A percentile compares a stretch with the other conserved stretches of the same genome.
Conservation (phyloP, 2,797 vertebrate species). For the Xerus rutilus region DNA sequence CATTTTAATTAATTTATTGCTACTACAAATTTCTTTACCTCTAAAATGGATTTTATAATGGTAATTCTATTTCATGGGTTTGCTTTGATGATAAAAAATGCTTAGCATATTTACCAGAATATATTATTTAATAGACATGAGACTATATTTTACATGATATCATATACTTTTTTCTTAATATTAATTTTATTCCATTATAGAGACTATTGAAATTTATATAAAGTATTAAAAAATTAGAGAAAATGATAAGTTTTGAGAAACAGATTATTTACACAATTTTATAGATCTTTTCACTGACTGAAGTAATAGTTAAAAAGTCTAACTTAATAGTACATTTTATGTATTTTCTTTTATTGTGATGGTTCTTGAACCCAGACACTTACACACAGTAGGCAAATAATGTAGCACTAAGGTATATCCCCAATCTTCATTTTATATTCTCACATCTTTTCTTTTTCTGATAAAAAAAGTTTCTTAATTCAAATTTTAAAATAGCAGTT, state of each 20-base stretch:
- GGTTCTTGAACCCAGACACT: neutral
- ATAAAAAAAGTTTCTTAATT: neutral
- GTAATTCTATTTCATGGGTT: neutral
- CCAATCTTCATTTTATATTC: neutral
- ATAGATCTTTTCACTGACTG: neutral
- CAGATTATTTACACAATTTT: neutral
- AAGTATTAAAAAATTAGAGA: neutral
- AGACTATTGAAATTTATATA: neutral
- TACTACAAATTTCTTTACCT: neutral
- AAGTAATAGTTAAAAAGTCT: neutral
- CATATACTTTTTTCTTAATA: neutral
- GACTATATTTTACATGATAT: neutral
- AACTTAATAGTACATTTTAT: neutral
- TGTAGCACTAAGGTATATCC: neutral
- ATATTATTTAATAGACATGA: neutral
- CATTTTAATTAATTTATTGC: constrained; percentile 3
- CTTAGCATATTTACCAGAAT: neutral
- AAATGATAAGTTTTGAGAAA: neutral
- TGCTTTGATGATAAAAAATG: neutral
- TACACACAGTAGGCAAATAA: neutral
- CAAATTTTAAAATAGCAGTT: neutral
- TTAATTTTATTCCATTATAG: neutral
- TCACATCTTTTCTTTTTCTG: neutral
- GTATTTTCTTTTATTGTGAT: neutral
- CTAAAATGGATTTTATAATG: neutral